Percentiles rank a stretch among this genome's conserved stretches.
phyloP scores from a whole-genome alignment of 2,888 invertebrate genomes.

The Pristionchus japonicus region DNA sequence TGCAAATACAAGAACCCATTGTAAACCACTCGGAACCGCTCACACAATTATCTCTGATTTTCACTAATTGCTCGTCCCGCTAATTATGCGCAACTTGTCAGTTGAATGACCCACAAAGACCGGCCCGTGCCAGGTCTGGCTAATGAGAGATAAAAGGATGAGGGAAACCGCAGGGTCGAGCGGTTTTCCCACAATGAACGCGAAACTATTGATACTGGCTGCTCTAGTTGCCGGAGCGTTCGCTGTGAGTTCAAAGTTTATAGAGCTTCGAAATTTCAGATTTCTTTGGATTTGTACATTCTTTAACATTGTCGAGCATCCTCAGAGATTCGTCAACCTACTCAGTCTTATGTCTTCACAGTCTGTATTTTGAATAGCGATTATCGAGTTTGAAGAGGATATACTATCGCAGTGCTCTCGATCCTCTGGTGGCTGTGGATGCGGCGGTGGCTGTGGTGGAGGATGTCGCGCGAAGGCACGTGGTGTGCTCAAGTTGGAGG shows the following conservation, averaged over 20 bases:
- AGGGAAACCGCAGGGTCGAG: not conserved
- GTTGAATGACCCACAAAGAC: not conserved
- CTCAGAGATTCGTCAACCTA: no score
- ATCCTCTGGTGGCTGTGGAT: not conserved
- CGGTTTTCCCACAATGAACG: not conserved
- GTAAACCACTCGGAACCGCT: not conserved
- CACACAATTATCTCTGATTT: not conserved
- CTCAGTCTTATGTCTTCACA: no score
- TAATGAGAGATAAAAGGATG: not conserved
- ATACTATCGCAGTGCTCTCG: constrained; percentile 3
- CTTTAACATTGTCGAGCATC: no score
- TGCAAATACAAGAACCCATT: not conserved
- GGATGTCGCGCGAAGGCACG: not conserved
- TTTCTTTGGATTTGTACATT: no score
- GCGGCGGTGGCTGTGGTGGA: not conserved
- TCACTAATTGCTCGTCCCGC: not conserved
- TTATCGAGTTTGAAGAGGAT: no score
- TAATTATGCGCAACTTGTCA: not conserved
- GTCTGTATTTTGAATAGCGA: no score
- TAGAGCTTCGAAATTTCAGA: not conserved
- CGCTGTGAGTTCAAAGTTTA: not conserved
- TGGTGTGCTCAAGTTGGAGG: constrained; percentile 13
- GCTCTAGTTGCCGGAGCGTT: not conserved
- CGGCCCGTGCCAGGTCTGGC: not conserved
- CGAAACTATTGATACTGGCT: not conserved